phyloP scores from a whole-genome alignment of 1,140 invertebrate genomes.

The Trachelipus rathkii region DNA sequence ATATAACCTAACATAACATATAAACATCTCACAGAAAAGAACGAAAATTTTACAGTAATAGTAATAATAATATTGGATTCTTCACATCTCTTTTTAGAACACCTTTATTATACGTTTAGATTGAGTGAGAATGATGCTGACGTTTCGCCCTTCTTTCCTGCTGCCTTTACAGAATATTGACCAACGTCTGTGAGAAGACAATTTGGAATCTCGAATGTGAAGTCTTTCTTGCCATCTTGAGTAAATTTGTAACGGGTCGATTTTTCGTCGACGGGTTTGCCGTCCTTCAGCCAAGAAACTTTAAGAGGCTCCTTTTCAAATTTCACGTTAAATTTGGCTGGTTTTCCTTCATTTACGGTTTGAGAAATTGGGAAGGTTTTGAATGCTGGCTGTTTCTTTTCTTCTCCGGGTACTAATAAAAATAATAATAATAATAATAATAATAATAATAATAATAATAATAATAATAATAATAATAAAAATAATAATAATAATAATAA shows the following conservation, averaged over 20 bases:
- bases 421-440: constrained; percentile 25
- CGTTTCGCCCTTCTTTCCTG: constrained; percentile 74
- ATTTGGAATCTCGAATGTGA: constrained; percentile 64
- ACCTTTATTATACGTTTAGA: constrained; percentile 52
- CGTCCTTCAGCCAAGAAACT: constrained; percentile 84
- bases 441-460: too few species aligned
- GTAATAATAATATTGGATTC: too few species aligned
- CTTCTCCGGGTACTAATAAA: constrained; percentile 74
- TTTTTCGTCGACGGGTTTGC: constrained; percentile 72
- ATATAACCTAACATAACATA: too few species aligned
- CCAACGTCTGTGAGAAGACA: constrained; percentile 76
- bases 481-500: too few species aligned
- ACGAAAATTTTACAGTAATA: too few species aligned
- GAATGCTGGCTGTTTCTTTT: constrained; percentile 75
- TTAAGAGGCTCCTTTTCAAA: constrained; percentile 65
- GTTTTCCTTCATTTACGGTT: constrained; percentile 75
- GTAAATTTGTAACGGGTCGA: constrained; percentile 74
- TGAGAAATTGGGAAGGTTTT: constrained; percentile 82
- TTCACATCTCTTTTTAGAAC: too few species aligned
- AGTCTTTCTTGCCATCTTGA: constrained; percentile 67
- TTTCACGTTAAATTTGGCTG: constrained; percentile 72
- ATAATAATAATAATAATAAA: too few species aligned
- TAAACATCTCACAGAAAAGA: too few species aligned
- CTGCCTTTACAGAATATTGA: constrained; percentile 82
- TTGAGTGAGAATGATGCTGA: constrained; percentile 81